A percentile compares a stretch with the other conserved stretches of the same genome.
Conservation (phyloP, 2,888 invertebrate species). For the Protophormia terraenovae region DNA sequence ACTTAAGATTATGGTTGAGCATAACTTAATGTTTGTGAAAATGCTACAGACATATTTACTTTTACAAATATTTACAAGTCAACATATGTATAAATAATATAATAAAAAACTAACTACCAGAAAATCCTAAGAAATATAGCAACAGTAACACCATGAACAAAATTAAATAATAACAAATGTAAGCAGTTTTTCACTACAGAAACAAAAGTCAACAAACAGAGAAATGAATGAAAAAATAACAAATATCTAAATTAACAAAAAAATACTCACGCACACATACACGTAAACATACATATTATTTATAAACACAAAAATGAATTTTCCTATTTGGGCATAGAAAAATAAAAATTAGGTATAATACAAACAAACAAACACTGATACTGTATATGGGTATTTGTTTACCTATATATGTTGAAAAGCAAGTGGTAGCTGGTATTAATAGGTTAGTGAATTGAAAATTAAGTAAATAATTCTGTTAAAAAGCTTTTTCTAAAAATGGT, state of each 20-base stretch:
- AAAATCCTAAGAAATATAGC: background rate
- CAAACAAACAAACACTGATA: too few species aligned
- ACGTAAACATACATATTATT: background rate
- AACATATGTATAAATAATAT: background rate
- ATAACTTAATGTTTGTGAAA: background rate
- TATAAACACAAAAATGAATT: background rate
- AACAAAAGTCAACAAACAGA: slow-evolving; percentile 13
- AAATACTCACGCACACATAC: background rate
- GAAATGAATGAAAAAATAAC: background rate
- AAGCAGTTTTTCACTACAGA: background rate
- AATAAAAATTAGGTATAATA: background rate
- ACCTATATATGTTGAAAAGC: too few species aligned
- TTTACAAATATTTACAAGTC: background rate
- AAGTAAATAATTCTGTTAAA: too few species aligned
- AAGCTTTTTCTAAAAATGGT: too few species aligned
- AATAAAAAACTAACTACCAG: background rate
- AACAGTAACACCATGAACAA: background rate
- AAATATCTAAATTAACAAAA: slow-evolving; percentile 14
- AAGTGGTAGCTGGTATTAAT: too few species aligned
- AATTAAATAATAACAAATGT: slow-evolving; percentile 10
- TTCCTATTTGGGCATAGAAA: background rate
- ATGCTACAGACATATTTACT: background rate
- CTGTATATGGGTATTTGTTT: too few species aligned
- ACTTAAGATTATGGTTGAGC: slow-evolving; percentile 27
- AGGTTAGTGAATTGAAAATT: too few species aligned